These are phyloP conservation scores for Drosophila siamana DNA, from an alignment of 2,888 invertebrate genomes.

Conservation along the genomic window DNA sequence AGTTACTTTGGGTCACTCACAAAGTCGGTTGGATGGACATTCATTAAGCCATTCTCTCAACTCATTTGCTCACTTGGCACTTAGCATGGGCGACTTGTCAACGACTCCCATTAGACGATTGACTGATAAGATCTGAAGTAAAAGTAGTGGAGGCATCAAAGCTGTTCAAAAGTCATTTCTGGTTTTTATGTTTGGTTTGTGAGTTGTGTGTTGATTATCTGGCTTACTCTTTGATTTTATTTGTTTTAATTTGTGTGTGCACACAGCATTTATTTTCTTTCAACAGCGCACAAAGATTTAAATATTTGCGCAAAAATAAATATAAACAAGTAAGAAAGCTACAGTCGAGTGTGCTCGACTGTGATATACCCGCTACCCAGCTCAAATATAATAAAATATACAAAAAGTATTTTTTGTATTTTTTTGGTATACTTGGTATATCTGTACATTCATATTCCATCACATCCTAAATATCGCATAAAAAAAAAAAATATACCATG, in stretches of 20 bases:
- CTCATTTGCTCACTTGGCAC: conserved; percentile 34
- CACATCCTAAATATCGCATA: too few species aligned
- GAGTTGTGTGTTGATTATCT: conserved; percentile 56
- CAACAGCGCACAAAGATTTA: conserved; percentile 34
- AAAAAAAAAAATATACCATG: too few species aligned
- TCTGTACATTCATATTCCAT: too few species aligned
- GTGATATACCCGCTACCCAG: too few species aligned
- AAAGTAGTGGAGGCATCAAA: conserved; percentile 6
- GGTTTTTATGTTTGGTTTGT: conserved; percentile 51
- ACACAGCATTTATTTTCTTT: conserved; percentile 12
- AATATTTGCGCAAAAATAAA: conserved; percentile 47
- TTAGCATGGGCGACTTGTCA: conserved; percentile 47
- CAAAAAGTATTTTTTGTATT: too few species aligned
- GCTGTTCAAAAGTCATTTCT: conserved; percentile 38
- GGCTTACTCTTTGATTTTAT: conserved; percentile 27
- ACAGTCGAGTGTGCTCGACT: too few species aligned
- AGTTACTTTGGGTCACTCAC: conserved; percentile 30
- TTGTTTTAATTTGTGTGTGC: conserved; percentile 36
- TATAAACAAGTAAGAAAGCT: too few species aligned
- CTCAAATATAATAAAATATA: too few species aligned
- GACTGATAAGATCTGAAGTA: conserved; percentile 13
- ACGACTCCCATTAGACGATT: conserved; percentile 36
- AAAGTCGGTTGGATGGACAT: too few species aligned
- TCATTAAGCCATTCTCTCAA: conserved; percentile 1
- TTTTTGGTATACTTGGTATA: too few species aligned